A percentile compares a stretch with the other conserved stretches of the same genome.
These are phyloP conservation scores for Rhagoletis zephyria DNA, from an alignment of 1,140 invertebrate species.

Conservation along the genomic window DNA sequence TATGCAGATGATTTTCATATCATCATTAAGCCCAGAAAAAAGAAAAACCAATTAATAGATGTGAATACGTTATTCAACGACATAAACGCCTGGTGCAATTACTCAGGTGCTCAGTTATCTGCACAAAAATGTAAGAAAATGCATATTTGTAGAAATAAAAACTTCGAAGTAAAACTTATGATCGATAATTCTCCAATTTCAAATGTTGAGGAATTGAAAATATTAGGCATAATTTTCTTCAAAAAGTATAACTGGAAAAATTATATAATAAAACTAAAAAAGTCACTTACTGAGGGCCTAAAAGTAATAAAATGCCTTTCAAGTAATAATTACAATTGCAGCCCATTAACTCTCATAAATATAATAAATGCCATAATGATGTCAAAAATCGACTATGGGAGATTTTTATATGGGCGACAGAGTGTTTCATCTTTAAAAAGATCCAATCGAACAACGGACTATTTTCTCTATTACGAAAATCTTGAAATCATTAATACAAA, in stretches of 20 bases:
- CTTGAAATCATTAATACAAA: neutral
- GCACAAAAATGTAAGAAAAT: constrained; percentile 57
- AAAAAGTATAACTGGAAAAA: constrained; percentile 58
- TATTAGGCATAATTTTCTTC: constrained; percentile 57
- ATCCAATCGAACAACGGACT: too few relatives aligned
- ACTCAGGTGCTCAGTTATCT: constrained; percentile 55
- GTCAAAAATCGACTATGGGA: constrained; percentile 56
- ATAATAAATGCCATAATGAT: constrained; percentile 54
- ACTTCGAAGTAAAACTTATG: constrained; percentile 53
- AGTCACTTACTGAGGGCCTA: constrained; percentile 33
- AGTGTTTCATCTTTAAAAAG: too few relatives aligned
- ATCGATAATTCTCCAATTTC: constrained; percentile 56
- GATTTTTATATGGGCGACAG: constrained; percentile 53
- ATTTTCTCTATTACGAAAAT: too few relatives aligned
- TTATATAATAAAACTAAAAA: constrained; percentile 50
- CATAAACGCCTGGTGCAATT: constrained; percentile 54
- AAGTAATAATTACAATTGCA: constrained; percentile 57
- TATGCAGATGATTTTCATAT: constrained; percentile 58
- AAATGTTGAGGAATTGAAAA: constrained; percentile 47
- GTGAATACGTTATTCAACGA: constrained; percentile 52
- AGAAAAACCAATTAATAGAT: constrained; percentile 54
- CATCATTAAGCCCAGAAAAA: constrained; percentile 45
- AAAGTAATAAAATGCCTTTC: constrained; percentile 60
- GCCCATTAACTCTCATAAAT: constrained; percentile 44
- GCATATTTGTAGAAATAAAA: constrained; percentile 57